Evolutionary conservation across 2,113 vertebrate species (phyloP), one percentile per base, ranked within the genome.

Genomic region (Sylvilagus bachmani): DNA sequence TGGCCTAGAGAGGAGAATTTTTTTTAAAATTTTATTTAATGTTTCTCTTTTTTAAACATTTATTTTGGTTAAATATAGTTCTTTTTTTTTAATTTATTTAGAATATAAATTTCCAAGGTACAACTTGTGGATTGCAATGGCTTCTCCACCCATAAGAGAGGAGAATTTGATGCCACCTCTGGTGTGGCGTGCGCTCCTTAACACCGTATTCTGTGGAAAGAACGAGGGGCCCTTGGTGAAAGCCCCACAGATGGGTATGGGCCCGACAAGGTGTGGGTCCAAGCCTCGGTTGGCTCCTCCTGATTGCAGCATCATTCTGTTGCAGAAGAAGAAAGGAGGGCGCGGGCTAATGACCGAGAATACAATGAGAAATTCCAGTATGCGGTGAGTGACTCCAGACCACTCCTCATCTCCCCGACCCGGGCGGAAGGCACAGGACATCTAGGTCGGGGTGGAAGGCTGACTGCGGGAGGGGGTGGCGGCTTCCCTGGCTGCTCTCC

Each of bases 281-380:
- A 2, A 44, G 29, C 55, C 81, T 31, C 25, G 8, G 44, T 51
- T 77, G 81, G n/a, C 90, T 22, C 13, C n/a, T 78, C 11, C 79
- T 98, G 93, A 97, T 6, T 1, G 3, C 27, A 36, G 64, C n/a
- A 24, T 78, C 86, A 0, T 75, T 97, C 79, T 91, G 78, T 97
- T 97, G 82, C 98, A 99, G 99, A 99, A 99, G 99, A 99, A 98
- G 99, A 99, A 98, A 98, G 99, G 96, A 98, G 98, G 98, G 99
- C 99, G 51, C 98, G 98, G 97, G 99, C 99, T 97, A 99, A 99
- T 4, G 99, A 99, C 24, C 98, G 99, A 95, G 99, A 99, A 55
- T 99, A 99, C 98, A 99, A 99, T 5, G 99, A 99, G 97, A 99
- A 99, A 97, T 99, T 99, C 98, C 99, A 99, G 98, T 99, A 99